Percentiles rank a stretch among this genome's conserved stretches.
phyloP scores from a whole-genome alignment of 2,888 invertebrate species.

The Argyresthia albistria region DNA sequence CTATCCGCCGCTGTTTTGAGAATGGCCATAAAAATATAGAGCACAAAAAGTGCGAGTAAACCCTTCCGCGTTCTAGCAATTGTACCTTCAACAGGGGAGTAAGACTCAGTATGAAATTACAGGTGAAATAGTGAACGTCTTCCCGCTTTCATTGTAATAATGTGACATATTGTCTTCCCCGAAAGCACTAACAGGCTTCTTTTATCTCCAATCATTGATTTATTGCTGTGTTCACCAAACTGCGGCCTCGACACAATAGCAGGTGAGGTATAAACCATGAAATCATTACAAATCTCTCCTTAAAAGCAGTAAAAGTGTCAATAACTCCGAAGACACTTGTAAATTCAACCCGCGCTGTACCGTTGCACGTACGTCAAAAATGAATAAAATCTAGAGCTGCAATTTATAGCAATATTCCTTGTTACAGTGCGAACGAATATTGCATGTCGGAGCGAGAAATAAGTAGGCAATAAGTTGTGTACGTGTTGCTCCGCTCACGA shows the following conservation, averaged over 20 bases:
- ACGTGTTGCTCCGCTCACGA: conserved; percentile 41
- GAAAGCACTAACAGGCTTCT: conserved; percentile 53
- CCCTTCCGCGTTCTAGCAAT: conserved; percentile 61
- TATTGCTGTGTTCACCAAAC: conserved; percentile 36
- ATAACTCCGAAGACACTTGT: conserved; percentile 7
- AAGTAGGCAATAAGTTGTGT: conserved; percentile 31
- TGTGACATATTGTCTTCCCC: conserved; percentile 46
- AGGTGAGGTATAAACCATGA: conserved; percentile 31
- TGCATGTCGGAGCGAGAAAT: conserved; percentile 8
- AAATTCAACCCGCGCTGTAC: not conserved
- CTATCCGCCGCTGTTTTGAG: conserved; percentile 49
- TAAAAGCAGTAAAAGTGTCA: conserved; percentile 12
- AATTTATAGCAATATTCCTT: conserved; percentile 3
- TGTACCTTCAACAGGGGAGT: conserved; percentile 28
- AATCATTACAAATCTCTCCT: conserved; percentile 17
- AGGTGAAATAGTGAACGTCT: conserved; percentile 66
- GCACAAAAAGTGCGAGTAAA: conserved; percentile 47
- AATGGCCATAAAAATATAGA: conserved; percentile 58
- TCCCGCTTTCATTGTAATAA: conserved; percentile 48
- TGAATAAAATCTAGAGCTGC: not conserved
- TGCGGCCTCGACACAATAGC: conserved; percentile 23
- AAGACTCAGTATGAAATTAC: conserved; percentile 56
- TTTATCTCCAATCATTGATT: conserved; percentile 60
- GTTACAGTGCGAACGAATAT: conserved; percentile 7
- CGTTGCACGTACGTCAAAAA: not conserved